Evolutionary conservation across 2,113 vertebrate species (phyloP).

Genomic region (Panthera uncia): DNA sequence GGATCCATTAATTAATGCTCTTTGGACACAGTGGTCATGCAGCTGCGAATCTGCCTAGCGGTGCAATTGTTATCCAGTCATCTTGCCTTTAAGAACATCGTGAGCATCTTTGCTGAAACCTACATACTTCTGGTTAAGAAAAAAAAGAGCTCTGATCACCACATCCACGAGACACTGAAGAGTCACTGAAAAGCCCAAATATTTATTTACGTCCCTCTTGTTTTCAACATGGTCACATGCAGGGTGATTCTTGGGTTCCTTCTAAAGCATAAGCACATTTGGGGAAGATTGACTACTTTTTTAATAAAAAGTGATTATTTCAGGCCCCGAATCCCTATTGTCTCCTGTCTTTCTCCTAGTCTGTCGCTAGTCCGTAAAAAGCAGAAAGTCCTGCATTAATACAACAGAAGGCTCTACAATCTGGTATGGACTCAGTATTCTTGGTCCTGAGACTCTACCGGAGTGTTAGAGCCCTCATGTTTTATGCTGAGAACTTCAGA

Average conservation of each 20-base stretch:
- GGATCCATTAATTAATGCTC: not conserved
- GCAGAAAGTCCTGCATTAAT: not conserved
- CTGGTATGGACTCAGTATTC: not conserved
- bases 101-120: not conserved
- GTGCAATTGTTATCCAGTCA: no score
- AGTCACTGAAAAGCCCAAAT: not conserved
- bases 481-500: not conserved
- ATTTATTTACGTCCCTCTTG: not conserved
- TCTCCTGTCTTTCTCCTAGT: not conserved
- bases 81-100: not conserved
- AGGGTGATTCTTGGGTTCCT: not conserved
- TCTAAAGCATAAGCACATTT: not conserved
- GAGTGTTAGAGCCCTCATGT: not conserved
- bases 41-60: not conserved
- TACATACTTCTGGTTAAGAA: not conserved
- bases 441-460: not conserved
- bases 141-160: not conserved
- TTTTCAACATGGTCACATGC: not conserved
- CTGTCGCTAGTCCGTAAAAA: not conserved
- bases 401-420: not conserved
- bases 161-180: not conserved
- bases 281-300: not conserved
- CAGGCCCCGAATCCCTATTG: not conserved
- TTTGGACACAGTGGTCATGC: not conserved
- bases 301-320: not conserved